Evolutionary conservation across 2,888 invertebrate genomes (phyloP), one percentile per base, ranked within the genome.

Genomic region (Phaonia tiefii): DNA sequence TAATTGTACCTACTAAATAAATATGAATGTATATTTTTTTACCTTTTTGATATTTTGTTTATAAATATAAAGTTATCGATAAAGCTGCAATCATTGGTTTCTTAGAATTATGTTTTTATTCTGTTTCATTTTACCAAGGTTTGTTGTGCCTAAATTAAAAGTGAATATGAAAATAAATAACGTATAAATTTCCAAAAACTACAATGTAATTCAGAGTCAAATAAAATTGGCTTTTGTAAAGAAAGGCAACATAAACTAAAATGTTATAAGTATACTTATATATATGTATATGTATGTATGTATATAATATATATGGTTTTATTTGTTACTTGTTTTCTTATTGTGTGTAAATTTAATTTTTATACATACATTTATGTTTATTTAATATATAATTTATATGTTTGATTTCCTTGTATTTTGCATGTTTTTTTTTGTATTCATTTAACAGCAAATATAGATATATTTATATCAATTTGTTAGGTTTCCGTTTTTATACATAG

Each of bases 381-480:
- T 60, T 60, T 25, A 26, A 71, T 42, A 69, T 37, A 37, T 56
- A 71, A 67, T 70, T 72, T 79, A 75, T 69, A 66, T 49, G 69
- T 80, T 72, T 46, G 67, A 63, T 75, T 66, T 58, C 15, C 20
- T 58, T n/a, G n/a, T n/a, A n/a, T n/a, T n/a, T 20, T 3, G 22
- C 31, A 4, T 31, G n/a, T 31, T 72, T 69, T 20, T 49, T 51
- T 71, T 77, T 74, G 37, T 67, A 26, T 73, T 76, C 20, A 71
- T 80, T 74, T 77, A 80, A 77, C 80, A 80, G 80, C 80, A 77
- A 80, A n/a, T n/a, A n/a, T 80, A 80, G 67, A 80, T 77, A 74
- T 80, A 77, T 75, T 65, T 77, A 70, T 37, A 76, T n/a, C 69
- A 26, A 39, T 42, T 74, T 42, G 17, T 11, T 20, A 60, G 65